Conservation (phyloP, 92 coral and sea anemone genomes). For the Heteractis magnifica region DNA sequence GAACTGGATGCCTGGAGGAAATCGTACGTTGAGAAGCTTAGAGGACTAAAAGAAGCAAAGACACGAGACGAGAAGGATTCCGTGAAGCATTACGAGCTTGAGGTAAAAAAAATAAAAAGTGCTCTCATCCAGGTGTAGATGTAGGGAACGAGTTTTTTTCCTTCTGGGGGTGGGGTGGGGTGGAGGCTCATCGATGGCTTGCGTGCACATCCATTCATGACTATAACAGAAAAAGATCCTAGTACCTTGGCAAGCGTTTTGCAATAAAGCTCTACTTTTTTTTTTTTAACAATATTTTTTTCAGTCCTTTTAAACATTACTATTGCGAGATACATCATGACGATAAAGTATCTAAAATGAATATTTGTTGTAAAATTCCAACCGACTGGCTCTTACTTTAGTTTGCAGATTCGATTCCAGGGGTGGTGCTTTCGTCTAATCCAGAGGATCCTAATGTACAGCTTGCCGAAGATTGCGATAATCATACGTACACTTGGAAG, state of each 20-base stretch:
- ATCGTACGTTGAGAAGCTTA: slow-evolving; percentile 1
- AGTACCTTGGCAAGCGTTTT: no score
- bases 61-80: background rate
- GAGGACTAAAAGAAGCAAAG: background rate
- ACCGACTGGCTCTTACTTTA: background rate
- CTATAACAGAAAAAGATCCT: no score
- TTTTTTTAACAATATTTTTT: background rate
- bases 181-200: no score
- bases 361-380: no score
- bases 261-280: no score
- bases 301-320: background rate
- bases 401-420: slow-evolving; percentile 26
- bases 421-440: slow-evolving; percentile 31
- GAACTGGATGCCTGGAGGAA: slow-evolving; percentile 62
- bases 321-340: no score
- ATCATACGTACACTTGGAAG: slow-evolving; percentile 47
- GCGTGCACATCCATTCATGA: no score
- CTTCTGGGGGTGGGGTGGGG: no score
- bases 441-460: slow-evolving; percentile 47
- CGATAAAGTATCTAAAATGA: no score
- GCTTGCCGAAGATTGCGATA: slow-evolving; percentile 31
- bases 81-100: background rate
- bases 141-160: no score
- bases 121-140: no score
- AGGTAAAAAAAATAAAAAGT: background rate